These are phyloP conservation scores for Tetranychus piercei DNA, from an alignment of 2,888 invertebrate genomes.

Conservation along the genomic window DNA sequence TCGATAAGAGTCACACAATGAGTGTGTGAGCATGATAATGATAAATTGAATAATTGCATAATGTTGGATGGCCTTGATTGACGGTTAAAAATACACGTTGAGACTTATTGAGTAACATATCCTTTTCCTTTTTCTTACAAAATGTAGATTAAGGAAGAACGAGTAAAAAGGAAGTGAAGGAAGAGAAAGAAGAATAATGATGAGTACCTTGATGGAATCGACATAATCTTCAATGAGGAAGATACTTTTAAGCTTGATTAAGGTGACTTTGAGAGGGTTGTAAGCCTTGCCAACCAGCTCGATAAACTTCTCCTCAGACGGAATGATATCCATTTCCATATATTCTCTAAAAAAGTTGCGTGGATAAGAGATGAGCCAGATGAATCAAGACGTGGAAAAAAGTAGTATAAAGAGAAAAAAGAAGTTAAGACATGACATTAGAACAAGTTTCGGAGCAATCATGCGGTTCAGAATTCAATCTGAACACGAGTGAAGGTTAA, in stretches of 20 bases:
- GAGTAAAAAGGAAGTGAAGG: background rate
- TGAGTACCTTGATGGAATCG: conserved; percentile 43
- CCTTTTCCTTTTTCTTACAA: background rate
- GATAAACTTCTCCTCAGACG: conserved; percentile 79
- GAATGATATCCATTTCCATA: conserved; percentile 64
- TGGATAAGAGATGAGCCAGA: conserved; percentile 17
- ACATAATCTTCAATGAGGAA: conserved; percentile 92
- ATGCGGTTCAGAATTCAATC: background rate
- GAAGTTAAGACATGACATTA: background rate
- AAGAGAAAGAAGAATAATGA: conserved; percentile 12
- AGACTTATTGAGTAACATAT: background rate
- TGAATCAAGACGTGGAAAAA: background rate
- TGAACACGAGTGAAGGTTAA: background rate
- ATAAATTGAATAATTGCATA: background rate
- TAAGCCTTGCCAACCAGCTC: conserved; percentile 66
- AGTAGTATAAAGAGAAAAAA: background rate
- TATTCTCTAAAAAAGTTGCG: conserved; percentile 43
- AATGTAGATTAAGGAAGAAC: background rate
- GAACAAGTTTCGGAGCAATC: conserved; percentile 2
- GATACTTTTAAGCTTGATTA: conserved; percentile 66
- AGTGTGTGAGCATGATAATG: background rate
- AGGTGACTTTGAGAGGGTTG: conserved; percentile 62
- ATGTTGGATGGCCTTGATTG: background rate
- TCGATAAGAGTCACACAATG: background rate
- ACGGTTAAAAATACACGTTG: background rate